Conservation (phyloP, 2,113 vertebrate genomes). For the Eonycteris spelaea region DNA sequence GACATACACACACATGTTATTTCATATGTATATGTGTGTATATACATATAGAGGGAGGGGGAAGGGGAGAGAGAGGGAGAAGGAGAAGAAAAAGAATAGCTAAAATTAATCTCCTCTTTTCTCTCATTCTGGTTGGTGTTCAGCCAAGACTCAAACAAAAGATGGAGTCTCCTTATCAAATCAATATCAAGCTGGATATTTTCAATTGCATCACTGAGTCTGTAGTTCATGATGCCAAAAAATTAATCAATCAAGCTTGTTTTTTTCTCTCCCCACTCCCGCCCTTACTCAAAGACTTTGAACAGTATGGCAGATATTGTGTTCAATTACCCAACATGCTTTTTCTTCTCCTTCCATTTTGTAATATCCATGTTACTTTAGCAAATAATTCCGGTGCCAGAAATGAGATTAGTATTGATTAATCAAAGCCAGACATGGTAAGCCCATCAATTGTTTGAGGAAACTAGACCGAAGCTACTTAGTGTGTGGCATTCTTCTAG, state of each 20-base stretch:
- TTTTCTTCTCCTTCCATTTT: not conserved
- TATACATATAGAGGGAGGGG: too few species aligned
- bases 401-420: not conserved
- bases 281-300: not conserved
- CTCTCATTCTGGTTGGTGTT: not conserved
- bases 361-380: not conserved
- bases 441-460: not conserved
- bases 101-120: not conserved
- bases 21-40: too few species aligned
- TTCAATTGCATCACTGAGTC: not conserved
- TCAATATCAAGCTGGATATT: not conserved
- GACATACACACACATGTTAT: too few species aligned
- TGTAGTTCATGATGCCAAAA: not conserved
- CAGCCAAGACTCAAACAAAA: not conserved
- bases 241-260: not conserved
- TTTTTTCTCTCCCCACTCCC: not conserved
- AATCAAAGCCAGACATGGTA: not conserved
- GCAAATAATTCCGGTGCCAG: not conserved
- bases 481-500: not conserved
- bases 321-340: not conserved
- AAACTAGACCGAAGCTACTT: not conserved
- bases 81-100: not conserved
- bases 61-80: rapidly evolving
- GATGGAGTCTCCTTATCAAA: not conserved
- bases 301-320: not conserved